Percentiles rank a stretch among this genome's conserved stretches.
Evolutionary conservation across 2,888 invertebrate species (phyloP).

Genomic region (Acleris sparsana): DNA sequence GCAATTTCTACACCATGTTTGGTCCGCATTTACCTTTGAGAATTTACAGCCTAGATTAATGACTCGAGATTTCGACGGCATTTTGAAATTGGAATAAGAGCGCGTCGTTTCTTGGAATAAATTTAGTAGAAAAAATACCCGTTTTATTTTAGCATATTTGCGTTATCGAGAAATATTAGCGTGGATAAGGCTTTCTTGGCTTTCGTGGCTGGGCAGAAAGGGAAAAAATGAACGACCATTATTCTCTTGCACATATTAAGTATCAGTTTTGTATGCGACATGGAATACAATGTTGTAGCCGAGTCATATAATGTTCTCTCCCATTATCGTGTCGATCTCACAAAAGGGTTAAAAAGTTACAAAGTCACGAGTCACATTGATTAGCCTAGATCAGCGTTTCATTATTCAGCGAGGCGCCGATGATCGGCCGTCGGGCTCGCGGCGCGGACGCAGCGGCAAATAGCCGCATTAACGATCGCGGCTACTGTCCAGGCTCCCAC

Average conservation of each 20-base stretch:
- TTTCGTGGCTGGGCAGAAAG: slow-evolving; percentile 15
- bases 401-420: slow-evolving; percentile 74
- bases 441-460: slow-evolving; percentile 52
- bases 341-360: slow-evolving; percentile 47
- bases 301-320: slow-evolving; percentile 17
- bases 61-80: slow-evolving; percentile 29
- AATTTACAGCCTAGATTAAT: slow-evolving; percentile 29
- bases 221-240: slow-evolving; percentile 2
- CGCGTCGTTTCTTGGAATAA: slow-evolving; percentile 15
- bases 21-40: slow-evolving; percentile 26
- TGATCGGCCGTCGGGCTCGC: slow-evolving; percentile 62
- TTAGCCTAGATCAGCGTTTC: slow-evolving; percentile 66
- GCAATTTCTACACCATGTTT: slow-evolving; percentile 31
- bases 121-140: slow-evolving; percentile 1
- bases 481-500: slow-evolving; percentile 40
- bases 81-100: slow-evolving; percentile 24
- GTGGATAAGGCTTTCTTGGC: slow-evolving; percentile 13
- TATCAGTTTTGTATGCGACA: slow-evolving; percentile 16
- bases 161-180: slow-evolving; percentile 10
- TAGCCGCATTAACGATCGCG: slow-evolving; percentile 54
- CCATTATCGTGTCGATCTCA: slow-evolving; percentile 37
- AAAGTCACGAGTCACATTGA: slow-evolving; percentile 57
- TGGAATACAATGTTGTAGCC: slow-evolving; percentile 12
- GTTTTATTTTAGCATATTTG: slow-evolving; percentile 10
- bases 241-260: slow-evolving; percentile 4